Evolutionary conservation across 2,113 vertebrate species (phyloP), one percentile per base, ranked within the genome.

Genomic region (Urocitellus parryii): DNA sequence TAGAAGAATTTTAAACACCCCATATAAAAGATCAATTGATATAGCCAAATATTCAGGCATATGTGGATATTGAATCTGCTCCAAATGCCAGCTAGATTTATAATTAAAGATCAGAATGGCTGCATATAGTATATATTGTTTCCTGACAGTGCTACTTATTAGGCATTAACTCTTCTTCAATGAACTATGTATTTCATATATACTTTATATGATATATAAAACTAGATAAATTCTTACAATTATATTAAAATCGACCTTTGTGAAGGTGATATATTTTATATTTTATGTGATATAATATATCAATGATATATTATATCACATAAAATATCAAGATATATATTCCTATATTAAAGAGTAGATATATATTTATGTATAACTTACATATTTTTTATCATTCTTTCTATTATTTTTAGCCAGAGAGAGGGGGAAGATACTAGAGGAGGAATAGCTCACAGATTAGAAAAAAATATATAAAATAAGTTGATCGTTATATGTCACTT

Each of bases 21-120:
- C 61, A 65, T 73, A 87, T 91, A 72, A 90, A 87, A 96, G 95
- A 97, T 91, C 93, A 96, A 93, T 48, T 84, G 73, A 89, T 67
- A 85, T 48, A 48, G 72, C 16, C 34, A 76, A 94, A 96, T 97
- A 80, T 13, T 90, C 76, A 63, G 70, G 67, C 95, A 97, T 91
- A 95, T 82, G 84, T 53, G 79, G 61, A 56, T 42, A 58, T 17
- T 8, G 34, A 37, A 65, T 42, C 25, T 37, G 32, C 37, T 97
- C 74, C 76, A 90, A 67, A 80, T 51, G 65, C 74, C 91, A 87
- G 84, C 74, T 96, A 87, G 63, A 83, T 80, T 45, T 45, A 45
- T 45, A 45, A 45, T 45, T 45, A 34, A 88, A 96, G 18, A 70
- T 37, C 80, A 76, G 27, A 95, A 92, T 45, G 53, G 78, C 39